phyloP scores from a whole-genome alignment of 2,888 invertebrate genomes.

The Dynastes maya region DNA sequence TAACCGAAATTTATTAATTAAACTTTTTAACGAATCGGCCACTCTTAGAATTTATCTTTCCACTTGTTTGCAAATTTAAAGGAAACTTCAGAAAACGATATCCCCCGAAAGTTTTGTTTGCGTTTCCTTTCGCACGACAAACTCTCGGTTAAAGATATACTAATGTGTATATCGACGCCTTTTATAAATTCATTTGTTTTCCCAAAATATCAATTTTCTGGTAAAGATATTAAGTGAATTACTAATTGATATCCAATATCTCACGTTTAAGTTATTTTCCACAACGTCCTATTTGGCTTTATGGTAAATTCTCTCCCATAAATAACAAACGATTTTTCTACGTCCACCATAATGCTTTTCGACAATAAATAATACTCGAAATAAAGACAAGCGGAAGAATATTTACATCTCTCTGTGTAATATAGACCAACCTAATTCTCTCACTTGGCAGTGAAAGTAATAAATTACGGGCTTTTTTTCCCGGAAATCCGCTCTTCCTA shows the following conservation, averaged over 20 bases:
- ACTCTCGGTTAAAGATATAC: constrained; percentile 32
- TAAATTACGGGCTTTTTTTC: constrained; percentile 33
- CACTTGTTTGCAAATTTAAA: constrained; percentile 26
- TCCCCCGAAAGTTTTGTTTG: constrained; percentile 36
- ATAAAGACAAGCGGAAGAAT: constrained; percentile 12
- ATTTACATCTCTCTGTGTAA: constrained; percentile 26
- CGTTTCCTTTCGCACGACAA: neutral
- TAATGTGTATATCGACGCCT: constrained; percentile 1
- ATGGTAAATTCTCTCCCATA: neutral
- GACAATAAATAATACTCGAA: constrained; percentile 10
- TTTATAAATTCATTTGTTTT: constrained; percentile 18
- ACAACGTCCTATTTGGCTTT: neutral
- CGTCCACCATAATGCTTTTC: neutral
- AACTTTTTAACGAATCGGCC: constrained; percentile 11
- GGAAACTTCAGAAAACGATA: constrained; percentile 16
- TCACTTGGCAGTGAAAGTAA: constrained; percentile 20
- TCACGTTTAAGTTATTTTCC: neutral
- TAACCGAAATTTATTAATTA: neutral
- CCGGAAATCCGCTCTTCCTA: constrained; percentile 42
- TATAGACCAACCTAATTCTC: constrained; percentile 31
- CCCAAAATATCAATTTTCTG: neutral
- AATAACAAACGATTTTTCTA: neutral
- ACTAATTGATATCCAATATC: neutral
- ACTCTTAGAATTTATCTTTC: constrained; percentile 22
- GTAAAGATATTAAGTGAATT: neutral